phyloP scores from a whole-genome alignment of 35 echinoderm and acorn worm species.

The Holothuria glaberrima region DNA sequence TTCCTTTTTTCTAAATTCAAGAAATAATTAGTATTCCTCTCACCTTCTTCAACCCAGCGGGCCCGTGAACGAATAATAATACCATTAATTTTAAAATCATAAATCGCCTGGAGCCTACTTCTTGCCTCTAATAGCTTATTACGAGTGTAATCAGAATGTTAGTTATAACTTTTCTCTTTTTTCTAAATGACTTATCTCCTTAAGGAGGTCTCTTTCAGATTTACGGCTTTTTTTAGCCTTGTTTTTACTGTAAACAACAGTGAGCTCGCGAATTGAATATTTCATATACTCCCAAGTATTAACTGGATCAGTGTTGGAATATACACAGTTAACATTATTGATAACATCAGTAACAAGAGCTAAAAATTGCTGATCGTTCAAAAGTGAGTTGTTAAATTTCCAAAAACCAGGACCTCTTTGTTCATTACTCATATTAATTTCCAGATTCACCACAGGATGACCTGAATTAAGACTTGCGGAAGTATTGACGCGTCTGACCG shows the following conservation, averaged over 20 bases:
- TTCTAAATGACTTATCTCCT: not conserved
- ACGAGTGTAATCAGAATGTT: not conserved
- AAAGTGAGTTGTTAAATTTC: not conserved
- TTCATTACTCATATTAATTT: not conserved
- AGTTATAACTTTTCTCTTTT: no score
- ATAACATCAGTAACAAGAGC: not conserved
- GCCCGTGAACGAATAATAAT: slow-evolving; percentile 2
- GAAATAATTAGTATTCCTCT: not conserved
- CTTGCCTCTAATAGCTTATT: not conserved
- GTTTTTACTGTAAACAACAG: not conserved
- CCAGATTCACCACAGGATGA: not conserved
- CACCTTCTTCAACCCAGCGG: slow-evolving; percentile 17
- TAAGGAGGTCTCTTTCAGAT: not conserved
- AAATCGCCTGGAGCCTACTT: not conserved
- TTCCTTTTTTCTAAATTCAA: not conserved
- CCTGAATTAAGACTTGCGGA: not conserved
- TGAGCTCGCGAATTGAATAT: not conserved
- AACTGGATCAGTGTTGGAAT: not conserved
- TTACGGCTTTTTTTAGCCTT: not conserved
- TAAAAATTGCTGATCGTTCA: not conserved
- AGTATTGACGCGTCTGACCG: not conserved
- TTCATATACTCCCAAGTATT: not conserved
- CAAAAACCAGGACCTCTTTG: not conserved
- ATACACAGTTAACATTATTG: not conserved
- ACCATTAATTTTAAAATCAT: slow-evolving; percentile 22